Percentiles rank a stretch among this genome's conserved stretches.
Conservation (phyloP, 1,140 invertebrate species). For the Drosophila varians region DNA sequence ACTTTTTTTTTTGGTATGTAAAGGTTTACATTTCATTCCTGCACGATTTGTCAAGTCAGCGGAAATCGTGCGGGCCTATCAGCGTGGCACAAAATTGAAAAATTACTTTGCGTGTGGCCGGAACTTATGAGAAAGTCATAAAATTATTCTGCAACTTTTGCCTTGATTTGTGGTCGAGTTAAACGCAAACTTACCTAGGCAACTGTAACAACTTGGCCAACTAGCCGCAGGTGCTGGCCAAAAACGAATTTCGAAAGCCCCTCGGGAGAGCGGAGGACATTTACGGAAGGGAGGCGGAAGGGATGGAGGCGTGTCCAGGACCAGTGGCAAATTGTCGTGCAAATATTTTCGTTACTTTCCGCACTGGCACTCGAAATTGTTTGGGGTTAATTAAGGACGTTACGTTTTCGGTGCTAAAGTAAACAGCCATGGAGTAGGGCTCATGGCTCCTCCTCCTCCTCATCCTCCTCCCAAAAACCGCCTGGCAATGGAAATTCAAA, state of each 20-base stretch:
- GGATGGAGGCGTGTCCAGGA: not conserved
- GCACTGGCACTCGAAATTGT: constrained; percentile 45
- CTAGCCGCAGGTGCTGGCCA: constrained; percentile 45
- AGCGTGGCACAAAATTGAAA: constrained; percentile 78
- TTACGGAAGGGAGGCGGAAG: not conserved
- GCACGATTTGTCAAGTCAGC: constrained; percentile 83
- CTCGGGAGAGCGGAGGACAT: constrained; percentile 48
- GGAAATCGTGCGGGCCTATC: constrained; percentile 81
- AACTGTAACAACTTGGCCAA: constrained; percentile 30
- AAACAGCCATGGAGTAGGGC: constrained; percentile 22
- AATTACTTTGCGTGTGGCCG: constrained; percentile 72
- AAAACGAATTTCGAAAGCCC: constrained; percentile 21
- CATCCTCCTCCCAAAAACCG: constrained; percentile 1
- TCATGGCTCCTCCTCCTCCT: no score
- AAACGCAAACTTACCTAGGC: constrained; percentile 65
- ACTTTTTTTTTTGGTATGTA: constrained; percentile 42
- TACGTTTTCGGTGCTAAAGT: constrained; percentile 33
- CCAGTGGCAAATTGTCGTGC: constrained; percentile 36
- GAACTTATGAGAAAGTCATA: constrained; percentile 75
- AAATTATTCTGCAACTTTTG: constrained; percentile 50
- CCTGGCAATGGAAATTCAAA: constrained; percentile 26
- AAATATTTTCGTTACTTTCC: constrained; percentile 46
- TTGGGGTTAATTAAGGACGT: constrained; percentile 47
- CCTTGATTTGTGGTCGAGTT: constrained; percentile 67
- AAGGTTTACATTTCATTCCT: constrained; percentile 78